These are phyloP conservation scores for Diadumene lineata DNA, from an alignment of 92 coral and sea anemone genomes.

Conservation along the genomic window DNA sequence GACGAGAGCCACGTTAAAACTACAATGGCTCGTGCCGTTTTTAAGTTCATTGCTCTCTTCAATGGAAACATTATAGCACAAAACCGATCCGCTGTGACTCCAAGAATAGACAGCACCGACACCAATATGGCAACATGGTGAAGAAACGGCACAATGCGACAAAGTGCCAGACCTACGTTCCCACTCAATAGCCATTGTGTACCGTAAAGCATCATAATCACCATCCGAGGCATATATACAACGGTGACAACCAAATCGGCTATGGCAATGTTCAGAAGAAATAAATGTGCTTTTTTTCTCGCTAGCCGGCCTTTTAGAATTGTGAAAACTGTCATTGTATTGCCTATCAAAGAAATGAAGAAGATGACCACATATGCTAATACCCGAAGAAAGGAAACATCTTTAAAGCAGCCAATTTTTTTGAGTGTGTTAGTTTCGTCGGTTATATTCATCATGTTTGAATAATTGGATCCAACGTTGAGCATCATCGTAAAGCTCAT, in stretches of 20 bases:
- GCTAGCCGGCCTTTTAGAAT: conserved; percentile 16
- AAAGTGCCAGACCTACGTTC: conserved; percentile 35
- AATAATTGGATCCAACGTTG: too few relatives aligned
- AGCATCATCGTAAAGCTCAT: too few relatives aligned
- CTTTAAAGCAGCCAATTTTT: background rate
- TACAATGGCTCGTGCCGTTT: conserved; percentile 13
- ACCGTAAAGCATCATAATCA: conserved; percentile 38
- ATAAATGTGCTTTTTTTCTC: conserved; percentile 32
- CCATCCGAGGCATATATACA: conserved; percentile 54
- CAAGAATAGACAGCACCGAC: conserved; percentile 41
- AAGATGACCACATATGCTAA: conserved; percentile 43
- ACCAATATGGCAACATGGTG: conserved; percentile 50
- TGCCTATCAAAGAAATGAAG: conserved; percentile 41
- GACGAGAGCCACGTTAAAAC: conserved; percentile 33
- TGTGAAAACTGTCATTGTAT: conserved; percentile 41
- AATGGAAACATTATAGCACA: conserved; percentile 53
- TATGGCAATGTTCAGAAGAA: conserved; percentile 52
- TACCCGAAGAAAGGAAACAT: conserved; percentile 1
- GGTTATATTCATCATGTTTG: background rate
- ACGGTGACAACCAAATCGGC: conserved; percentile 47
- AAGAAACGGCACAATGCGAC: conserved; percentile 46
- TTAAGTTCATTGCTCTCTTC: conserved; percentile 25
- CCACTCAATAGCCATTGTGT: conserved; percentile 40
- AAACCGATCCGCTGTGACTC: conserved; percentile 42
- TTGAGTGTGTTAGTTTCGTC: background rate